Conservation (phyloP, 2,113 vertebrate genomes). For the Castor canadensis region DNA sequence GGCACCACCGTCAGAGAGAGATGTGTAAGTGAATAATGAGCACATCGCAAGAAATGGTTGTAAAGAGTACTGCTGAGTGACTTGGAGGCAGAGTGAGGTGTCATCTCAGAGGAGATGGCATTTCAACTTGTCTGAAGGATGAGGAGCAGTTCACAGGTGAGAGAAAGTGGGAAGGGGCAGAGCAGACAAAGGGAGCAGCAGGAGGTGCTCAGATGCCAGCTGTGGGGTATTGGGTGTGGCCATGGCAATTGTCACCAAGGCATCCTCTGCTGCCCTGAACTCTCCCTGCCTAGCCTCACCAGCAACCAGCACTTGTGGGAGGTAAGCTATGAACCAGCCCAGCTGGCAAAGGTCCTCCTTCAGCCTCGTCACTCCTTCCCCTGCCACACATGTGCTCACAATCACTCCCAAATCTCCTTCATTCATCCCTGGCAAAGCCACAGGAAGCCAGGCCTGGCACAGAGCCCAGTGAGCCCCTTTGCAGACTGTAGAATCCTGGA, state of each 20-base stretch:
- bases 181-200: not conserved
- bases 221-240: not conserved
- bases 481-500: not conserved
- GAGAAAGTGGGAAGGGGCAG: not conserved
- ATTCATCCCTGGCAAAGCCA: not conserved
- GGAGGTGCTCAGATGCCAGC: not conserved
- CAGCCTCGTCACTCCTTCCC: not conserved
- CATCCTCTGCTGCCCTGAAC: not conserved
- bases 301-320: not conserved
- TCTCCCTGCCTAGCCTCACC: not conserved
- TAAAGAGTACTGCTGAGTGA: not conserved
- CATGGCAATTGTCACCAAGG: accelerated
- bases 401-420: too few relatives aligned
- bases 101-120: not conserved
- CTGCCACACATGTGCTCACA: not conserved
- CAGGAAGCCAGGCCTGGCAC: not conserved
- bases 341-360: not conserved
- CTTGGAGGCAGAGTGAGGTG: not conserved
- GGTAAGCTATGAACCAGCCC: accelerated
- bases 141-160: not conserved
- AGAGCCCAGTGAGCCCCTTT: not conserved
- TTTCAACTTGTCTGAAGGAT: not conserved
- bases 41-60: not conserved
- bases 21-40: accelerated
- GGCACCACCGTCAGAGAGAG: not conserved